Percentiles rank a stretch among this genome's conserved stretches.
These are phyloP conservation scores for Loripinus fragilis DNA, from an alignment of 2,888 invertebrate species.

Conservation along the genomic window DNA sequence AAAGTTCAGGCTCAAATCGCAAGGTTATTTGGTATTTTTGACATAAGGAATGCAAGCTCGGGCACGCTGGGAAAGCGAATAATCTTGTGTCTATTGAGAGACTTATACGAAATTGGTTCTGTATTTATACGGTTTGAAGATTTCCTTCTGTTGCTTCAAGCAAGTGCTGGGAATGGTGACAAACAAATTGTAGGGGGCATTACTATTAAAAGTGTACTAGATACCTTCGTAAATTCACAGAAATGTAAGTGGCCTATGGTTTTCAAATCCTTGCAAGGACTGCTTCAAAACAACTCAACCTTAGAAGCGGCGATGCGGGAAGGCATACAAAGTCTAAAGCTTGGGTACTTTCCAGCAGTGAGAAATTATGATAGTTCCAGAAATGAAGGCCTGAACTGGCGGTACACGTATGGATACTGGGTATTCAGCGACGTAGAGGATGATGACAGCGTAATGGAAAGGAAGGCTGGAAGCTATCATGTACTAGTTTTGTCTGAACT, in stretches of 20 bases:
- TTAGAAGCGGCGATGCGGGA: not conserved
- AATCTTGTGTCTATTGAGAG: no score
- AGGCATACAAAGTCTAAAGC: not conserved
- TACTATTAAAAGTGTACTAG: no score
- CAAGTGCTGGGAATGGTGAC: no score
- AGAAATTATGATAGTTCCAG: not conserved
- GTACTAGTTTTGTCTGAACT: not conserved
- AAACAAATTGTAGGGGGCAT: no score
- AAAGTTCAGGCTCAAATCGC: no score
- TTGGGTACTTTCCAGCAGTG: constrained; percentile 1
- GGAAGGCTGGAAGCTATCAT: constrained; percentile 1
- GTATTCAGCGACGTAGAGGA: not conserved
- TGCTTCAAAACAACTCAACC: not conserved
- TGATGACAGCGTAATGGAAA: not conserved
- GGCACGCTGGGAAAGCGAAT: no score
- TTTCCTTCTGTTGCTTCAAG: not conserved
- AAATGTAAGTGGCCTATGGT: constrained; percentile 3
- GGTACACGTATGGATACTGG: not conserved
- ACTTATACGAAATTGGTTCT: no score
- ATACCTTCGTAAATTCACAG: not conserved
- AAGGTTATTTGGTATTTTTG: no score
- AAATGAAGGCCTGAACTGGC: constrained; percentile 1
- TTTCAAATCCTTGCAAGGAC: not conserved
- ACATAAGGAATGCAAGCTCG: no score
- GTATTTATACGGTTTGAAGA: not conserved